Evolutionary conservation across 2,888 invertebrate species (phyloP), one percentile per base, ranked within the genome.

Genomic region (Hypolimnas misippus): DNA sequence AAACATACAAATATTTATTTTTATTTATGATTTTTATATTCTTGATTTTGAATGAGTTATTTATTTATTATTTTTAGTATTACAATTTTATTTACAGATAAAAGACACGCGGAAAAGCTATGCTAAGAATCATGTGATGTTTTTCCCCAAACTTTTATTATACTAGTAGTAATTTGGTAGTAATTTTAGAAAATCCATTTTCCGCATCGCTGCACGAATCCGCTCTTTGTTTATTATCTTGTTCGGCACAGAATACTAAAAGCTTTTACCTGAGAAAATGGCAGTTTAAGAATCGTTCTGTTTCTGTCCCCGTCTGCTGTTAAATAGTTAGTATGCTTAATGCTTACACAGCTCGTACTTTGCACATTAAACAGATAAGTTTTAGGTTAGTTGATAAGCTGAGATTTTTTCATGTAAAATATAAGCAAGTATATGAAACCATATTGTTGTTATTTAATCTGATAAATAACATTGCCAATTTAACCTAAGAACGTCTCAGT

Each of bases 201-300:
- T 12, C 19, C n/a, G 10, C 21, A 46, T 21, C 19, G 19, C 19
- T 46, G 19, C 21, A 46, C 5, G 12, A 46, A 21, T 46, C 21
- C 44, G 12, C 12, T 17, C 42, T 46, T 46, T 21, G 19, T 21
- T 12, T 21, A 46, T 21, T 21, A 19, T 5, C 44, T 44, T 19
- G 44, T 44, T 44, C 19, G 19, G 40, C 5, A n/a, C 21, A 12
- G 21, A 19, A 46, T 46, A 46, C 21, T 46, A 21, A 46, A 17
- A 21, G 12, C 10, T 46, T 46, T 46, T 6, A 46, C 44, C 10
- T 46, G 21, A 46, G 19, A 46, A 46, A 46, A 7, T 1, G 21
- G 5, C 3, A n/a, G 44, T 46, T 16, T 42, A 42, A 12, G 12
- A 38, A 38, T 38, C 35, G n/a, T 38, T 38, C n/a, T n/a, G n/a